Evolutionary conservation across 2,113 vertebrate genomes (phyloP).

Genomic region (Chascanopsetta lugubris): DNA sequence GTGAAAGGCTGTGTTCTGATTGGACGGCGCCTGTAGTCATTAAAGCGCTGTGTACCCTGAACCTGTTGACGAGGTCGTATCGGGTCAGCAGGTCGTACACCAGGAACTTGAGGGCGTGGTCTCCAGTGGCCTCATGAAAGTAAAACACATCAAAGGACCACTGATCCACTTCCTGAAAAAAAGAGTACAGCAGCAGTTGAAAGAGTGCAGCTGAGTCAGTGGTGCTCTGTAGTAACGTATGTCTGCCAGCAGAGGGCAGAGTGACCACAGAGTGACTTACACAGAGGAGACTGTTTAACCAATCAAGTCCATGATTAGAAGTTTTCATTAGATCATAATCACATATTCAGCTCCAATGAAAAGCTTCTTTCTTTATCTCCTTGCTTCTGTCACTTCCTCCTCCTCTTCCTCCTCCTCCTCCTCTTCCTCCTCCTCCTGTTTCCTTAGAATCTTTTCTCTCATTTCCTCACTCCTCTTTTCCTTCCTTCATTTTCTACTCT

Average conservation of each 20-base stretch:
- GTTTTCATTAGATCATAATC: slow-evolving; percentile 1
- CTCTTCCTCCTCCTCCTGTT: too few relatives aligned
- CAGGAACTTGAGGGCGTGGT: slow-evolving; percentile 97
- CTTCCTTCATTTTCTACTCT: background rate
- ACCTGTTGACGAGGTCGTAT: slow-evolving; percentile 98
- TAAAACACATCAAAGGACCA: slow-evolving; percentile 98
- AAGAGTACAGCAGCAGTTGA: background rate
- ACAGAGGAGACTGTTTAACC: background rate
- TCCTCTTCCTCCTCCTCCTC: too few relatives aligned
- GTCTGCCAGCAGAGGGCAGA: slow-evolving; percentile 25
- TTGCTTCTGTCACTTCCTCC: background rate
- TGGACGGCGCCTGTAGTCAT: background rate
- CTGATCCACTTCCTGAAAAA: slow-evolving; percentile 91
- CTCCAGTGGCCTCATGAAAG: slow-evolving; percentile 93
- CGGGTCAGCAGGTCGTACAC: slow-evolving; percentile 97
- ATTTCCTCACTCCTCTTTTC: background rate
- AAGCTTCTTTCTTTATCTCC: background rate
- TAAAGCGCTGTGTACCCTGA: slow-evolving; percentile 84
- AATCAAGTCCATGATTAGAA: slow-evolving; percentile 16
- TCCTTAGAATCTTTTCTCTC: background rate
- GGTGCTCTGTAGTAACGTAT: background rate
- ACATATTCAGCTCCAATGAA: background rate
- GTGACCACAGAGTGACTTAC: background rate
- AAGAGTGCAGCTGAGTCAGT: background rate
- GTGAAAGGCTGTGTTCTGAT: background rate